Percentiles rank a stretch among this genome's conserved stretches.
These are phyloP conservation scores for Thalassaphorura encarpata DNA, from an alignment of 1,140 invertebrate genomes.

Conservation along the genomic window DNA sequence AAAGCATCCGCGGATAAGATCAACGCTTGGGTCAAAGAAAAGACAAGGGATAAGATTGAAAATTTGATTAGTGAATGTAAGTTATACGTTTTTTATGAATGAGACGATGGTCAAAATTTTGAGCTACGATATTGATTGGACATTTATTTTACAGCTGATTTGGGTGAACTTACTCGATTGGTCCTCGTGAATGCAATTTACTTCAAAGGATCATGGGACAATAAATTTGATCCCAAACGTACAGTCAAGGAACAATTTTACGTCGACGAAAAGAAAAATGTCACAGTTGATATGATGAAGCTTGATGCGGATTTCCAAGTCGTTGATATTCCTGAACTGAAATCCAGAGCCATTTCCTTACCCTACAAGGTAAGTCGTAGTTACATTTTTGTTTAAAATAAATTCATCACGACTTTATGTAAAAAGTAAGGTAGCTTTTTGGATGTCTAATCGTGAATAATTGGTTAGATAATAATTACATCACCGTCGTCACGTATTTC, in stretches of 20 bases:
- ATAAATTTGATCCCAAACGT: constrained; percentile 51
- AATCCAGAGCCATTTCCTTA: constrained; percentile 62
- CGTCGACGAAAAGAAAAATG: constrained; percentile 37
- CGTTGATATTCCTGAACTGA: constrained; percentile 47
- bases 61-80: constrained; percentile 48
- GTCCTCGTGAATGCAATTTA: constrained; percentile 68
- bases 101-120: neutral
- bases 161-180: constrained; percentile 36
- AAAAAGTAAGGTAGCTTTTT: no score
- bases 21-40: constrained; percentile 59
- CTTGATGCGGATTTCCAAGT: constrained; percentile 54
- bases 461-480: no score
- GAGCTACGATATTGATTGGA: neutral
- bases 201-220: constrained; percentile 66
- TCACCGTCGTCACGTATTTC: no score
- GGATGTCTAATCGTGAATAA: no score
- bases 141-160: constrained; percentile 8
- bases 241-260: constrained; percentile 48
- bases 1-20: constrained; percentile 45
- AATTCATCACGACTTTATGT: neutral
- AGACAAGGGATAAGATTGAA: constrained; percentile 61
- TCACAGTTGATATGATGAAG: constrained; percentile 54
- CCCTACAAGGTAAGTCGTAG: constrained; percentile 56
- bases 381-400: neutral
- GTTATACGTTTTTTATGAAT: no score